These are phyloP conservation scores for Notolabrus celidotus DNA, from an alignment of 2,797 vertebrate species.

Conservation along the genomic window DNA sequence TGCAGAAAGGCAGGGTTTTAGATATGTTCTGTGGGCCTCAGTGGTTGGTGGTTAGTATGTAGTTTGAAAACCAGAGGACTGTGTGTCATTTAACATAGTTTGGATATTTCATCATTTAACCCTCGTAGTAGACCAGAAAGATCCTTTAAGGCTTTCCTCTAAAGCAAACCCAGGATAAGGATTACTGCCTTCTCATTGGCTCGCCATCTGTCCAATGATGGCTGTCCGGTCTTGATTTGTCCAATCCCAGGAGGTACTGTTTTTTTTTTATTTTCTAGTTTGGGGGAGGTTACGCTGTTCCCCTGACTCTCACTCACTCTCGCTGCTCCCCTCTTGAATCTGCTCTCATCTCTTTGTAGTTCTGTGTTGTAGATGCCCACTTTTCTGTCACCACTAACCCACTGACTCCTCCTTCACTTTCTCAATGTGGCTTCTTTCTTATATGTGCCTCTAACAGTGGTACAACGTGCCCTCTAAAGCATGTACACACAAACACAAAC, in stretches of 20 bases:
- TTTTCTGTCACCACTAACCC: slow-evolving; percentile 59
- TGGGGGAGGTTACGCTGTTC: slow-evolving; percentile 73
- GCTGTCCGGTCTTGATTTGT: slow-evolving; percentile 62
- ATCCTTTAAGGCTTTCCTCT: slow-evolving; percentile 58
- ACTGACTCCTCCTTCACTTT: slow-evolving; percentile 61
- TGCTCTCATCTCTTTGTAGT: slow-evolving; percentile 63
- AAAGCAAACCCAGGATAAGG: slow-evolving; percentile 68
- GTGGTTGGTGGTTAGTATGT: slow-evolving; percentile 22
- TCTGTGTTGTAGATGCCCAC: slow-evolving; percentile 59
- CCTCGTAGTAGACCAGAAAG: slow-evolving; percentile 39
- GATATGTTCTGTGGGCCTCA: slow-evolving; percentile 15
- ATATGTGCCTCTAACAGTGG: slow-evolving; percentile 44
- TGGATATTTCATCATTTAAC: slow-evolving; percentile 59
- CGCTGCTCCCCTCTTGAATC: slow-evolving; percentile 56
- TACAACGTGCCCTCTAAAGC: slow-evolving; percentile 16
- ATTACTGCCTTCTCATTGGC: slow-evolving; percentile 54
- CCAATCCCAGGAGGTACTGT: slow-evolving; percentile 74
- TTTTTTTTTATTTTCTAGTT: slow-evolving; percentile 21
- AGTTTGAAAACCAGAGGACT: slow-evolving; percentile 39
- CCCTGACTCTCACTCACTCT: slow-evolving; percentile 47
- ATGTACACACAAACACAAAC: background rate
- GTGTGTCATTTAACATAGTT: slow-evolving; percentile 58
- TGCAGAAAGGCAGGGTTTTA: slow-evolving; percentile 2
- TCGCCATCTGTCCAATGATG: slow-evolving; percentile 68
- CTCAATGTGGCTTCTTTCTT: slow-evolving; percentile 67